Base-by-base conservation (phyloP, 2,888 invertebrate species). In the Unio pictorum region DNA sequence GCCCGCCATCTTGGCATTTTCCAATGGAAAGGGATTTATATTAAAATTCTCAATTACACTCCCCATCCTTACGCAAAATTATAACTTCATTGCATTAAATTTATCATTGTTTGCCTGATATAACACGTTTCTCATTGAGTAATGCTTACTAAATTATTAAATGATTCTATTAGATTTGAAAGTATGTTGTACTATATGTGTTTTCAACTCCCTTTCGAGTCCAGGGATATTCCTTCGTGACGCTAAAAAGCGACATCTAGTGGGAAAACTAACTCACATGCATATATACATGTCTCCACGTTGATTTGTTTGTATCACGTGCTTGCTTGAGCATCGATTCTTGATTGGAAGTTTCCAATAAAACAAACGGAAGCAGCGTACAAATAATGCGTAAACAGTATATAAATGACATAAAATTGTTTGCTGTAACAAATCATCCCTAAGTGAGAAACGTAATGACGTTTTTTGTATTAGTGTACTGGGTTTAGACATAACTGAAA, bases 1-100 rank as follows among this genome's bases (percentile, higher is more conserved):
- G 76, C 83, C 83, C 86, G 87, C 86, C 87, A 87, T 87, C 81
- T 86, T 87, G 82, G 73, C 66, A 68, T 61, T 63, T 65, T 60
- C 26, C 55, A 59, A 28, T 66, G 66, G 72, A 70, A 70, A 57
- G 76, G 68, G 54, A 18, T 8, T 26, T 68, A 70, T 72, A 73
- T 72, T 74, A 61, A 18, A 45, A 57, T 34, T 55, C 26, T 69
- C 72, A 76, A 57, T 59, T 76, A 68, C 72, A 69, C 8, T 58
- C 5, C 26, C 58, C 4, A 18, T 26, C 26, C 4, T 26, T 11
- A 58, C 0, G 26, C 20, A 58, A 58, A 23, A 15, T 58, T 15
- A 58, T 20, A 15, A n/a, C 20, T 58, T 58, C 20, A 23, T 58
- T 1, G n/a, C 11, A n/a, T 58, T 58, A n/a, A 23, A 23, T 26